Evolutionary conservation across 2,888 invertebrate species (phyloP).

Genomic region (Cataglyphis livida): DNA sequence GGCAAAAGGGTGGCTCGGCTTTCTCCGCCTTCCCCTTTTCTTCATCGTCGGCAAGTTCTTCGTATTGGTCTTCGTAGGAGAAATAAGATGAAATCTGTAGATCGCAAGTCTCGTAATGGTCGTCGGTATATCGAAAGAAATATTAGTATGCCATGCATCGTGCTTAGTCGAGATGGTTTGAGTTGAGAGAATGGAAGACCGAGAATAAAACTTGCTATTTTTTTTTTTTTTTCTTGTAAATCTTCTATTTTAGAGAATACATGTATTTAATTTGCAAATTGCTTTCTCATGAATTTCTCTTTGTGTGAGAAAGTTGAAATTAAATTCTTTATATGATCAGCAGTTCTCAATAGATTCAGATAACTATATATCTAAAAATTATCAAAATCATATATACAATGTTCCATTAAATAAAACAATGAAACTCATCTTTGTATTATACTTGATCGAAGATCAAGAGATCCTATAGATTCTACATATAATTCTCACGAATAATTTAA

Average conservation of each 20-base stretch:
- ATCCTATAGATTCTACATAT: too few relatives aligned
- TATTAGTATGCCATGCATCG: constrained; percentile 45
- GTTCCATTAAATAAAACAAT: neutral
- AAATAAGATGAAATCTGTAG: constrained; percentile 50
- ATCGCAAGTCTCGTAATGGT: constrained; percentile 41
- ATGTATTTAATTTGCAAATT: neutral
- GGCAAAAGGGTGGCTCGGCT: constrained; percentile 55
- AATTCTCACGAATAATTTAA: neutral
- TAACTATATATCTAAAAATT: neutral
- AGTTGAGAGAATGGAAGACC: constrained; percentile 27
- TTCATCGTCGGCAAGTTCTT: constrained; percentile 39
- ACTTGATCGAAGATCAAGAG: too few relatives aligned
- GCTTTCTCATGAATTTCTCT: neutral
- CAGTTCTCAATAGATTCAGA: neutral
- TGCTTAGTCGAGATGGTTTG: constrained; percentile 23
- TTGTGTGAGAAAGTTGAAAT: neutral
- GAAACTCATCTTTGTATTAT: neutral
- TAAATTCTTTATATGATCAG: neutral
- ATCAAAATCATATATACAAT: neutral
- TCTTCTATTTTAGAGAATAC: neutral
- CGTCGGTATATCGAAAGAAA: constrained; percentile 43
- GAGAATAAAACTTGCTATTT: constrained; percentile 6
- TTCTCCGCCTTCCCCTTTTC: constrained; percentile 1
- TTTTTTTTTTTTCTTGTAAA: neutral
- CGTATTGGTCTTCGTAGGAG: constrained; percentile 29